Evolutionary conservation across 2,888 invertebrate species (phyloP), one percentile per base, ranked within the genome.

Genomic region (Mesorhabditis belari): DNA sequence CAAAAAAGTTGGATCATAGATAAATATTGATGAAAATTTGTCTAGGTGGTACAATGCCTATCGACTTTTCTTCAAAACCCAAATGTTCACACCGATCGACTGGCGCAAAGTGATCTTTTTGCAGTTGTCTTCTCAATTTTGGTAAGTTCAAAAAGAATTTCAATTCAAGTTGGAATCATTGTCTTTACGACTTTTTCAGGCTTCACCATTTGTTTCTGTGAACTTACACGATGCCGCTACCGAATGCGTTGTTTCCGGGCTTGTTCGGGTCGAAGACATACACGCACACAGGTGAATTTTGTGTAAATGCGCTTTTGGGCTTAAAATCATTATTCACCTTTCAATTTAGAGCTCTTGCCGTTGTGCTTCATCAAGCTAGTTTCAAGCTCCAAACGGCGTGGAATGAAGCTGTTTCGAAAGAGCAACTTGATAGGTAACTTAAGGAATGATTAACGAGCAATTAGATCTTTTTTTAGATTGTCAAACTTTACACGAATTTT

Each of bases 401-500:
- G 44, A 2, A 9, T n/a, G n/a, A 90, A 80, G 90, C 92, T 3
- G 92, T 95, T 2, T 92, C 91, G 2, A 88, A 89, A 65, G 94
- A 95, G 83, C 92, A 94, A 79, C 88, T 89, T 70, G 92, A 92
- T 73, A 83, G 93, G 91, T 86, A 85, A 81, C 63, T 62, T 68
- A 61, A 50, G 64, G 26, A 25, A 9, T 24, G 12, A 9, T 2
- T 3, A 9, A 2, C 3, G 25, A 24, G 26, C 12, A 1, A 19
- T 54, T 17, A 24, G 19, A 52, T 52, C 19, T 23, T 4, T 25
- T 53, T 82, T 64, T 77, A 87, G 87, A 74, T 90, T 91, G 2
- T 87, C 90, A 66, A 94, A 93, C 82, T 94, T 91, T 82, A 92
- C 92, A 71, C 87, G 93, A 69, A 88, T 96, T 71, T 98, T 96